Evolutionary conservation across 1,140 invertebrate species (phyloP), one percentile per base, ranked within the genome.

Genomic region (Drosophila mauritiana): DNA sequence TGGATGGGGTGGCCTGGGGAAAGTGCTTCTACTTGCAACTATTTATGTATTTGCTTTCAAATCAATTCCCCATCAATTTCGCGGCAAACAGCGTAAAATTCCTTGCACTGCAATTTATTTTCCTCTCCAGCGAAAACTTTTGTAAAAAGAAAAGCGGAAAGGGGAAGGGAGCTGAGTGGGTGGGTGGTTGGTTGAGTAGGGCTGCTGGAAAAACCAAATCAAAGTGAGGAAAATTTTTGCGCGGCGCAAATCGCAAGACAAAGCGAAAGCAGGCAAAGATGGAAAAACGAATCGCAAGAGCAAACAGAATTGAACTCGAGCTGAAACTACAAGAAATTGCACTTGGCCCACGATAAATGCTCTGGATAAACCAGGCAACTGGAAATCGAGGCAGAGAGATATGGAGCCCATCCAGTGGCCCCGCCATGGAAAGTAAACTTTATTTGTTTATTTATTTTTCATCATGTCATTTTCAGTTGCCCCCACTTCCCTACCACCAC

Each of bases 21-120:
- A 48, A 56, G 40, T 61, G 58, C 72, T 75, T 55, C 48, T 42
- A 63, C 58, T 75, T 57, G 73, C 73, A 75, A 75, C 82, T 85
- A 85, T 85, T 88, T 86, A 86, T 86, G 83, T 86, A 86, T 86
- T 86, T 86, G 83, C 83, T 86, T 86, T 86, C 83, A 83, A 86
- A 86, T 86, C 83, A 86, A 86, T 86, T 86, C 84, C 75, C 83
- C 83, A 86, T 86, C 83, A 86, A 86, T 86, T 86, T 88, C 75
- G 83, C 83, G 75, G 78, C 72, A 73, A 70, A 69, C 79, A 77
- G 82, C 79, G 64, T 78, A 86, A 83, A 86, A 88, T 83, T 88
- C 86, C 54, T 73, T 88, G 75, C 83, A 83, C 45, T 79, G 83
- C 83, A 86, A 86, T 86, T 86, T 88, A 88, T 86, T 86, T 88